Base-by-base conservation (phyloP, 2,797 vertebrate genomes). In the Acropternis orthonyx region DNA sequence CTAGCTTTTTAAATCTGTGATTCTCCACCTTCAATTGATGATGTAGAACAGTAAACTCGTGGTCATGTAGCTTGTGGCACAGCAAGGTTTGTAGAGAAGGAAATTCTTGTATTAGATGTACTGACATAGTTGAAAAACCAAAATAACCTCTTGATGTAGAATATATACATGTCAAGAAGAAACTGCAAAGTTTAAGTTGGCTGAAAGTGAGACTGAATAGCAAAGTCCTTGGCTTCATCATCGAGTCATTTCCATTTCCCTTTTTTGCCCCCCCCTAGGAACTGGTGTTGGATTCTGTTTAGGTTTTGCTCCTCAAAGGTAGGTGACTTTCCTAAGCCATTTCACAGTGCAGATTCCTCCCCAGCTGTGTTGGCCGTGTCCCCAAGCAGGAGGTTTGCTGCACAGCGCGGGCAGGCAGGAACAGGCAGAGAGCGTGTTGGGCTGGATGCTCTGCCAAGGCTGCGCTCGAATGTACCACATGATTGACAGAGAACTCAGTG, bases 41-140 rank as follows among this genome's bases (percentile, higher is more conserved):
- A 28, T 1, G 2, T 67, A 85, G 26, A 61, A 2, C 15, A 18
- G 32, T 43, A 22, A 32, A 1, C 6, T 27, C 14, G 9, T 3
- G 27, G 20, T 62, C 27, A 13, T 4, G 0, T 1, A 48, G 23
- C 44, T 37, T 65, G n/a, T 19, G 48, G 12, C 48, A 27, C 55
- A 27, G 39, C 34, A 32, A 39, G 41, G 37, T 4, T 67, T 62
- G 37, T 12, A 30, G 48, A 24, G 49, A 24, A 41, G 48, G 44
- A 16, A 20, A 2, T 44, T 1, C 26, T 46, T 55, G 9, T 11
- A 3, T 14, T 27, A 26, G 18, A 19, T 0, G 2, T 14, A 22
- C 44, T 67, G 61, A 74, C 22, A 1, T 6, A 26, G 30, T 2
- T 88, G 85, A 69, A 68, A 76, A 83, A 84, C 23, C 21, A 41